Evolutionary conservation across 2,797 vertebrate species (phyloP).

Genomic region (Amphiprion clarkii): DNA sequence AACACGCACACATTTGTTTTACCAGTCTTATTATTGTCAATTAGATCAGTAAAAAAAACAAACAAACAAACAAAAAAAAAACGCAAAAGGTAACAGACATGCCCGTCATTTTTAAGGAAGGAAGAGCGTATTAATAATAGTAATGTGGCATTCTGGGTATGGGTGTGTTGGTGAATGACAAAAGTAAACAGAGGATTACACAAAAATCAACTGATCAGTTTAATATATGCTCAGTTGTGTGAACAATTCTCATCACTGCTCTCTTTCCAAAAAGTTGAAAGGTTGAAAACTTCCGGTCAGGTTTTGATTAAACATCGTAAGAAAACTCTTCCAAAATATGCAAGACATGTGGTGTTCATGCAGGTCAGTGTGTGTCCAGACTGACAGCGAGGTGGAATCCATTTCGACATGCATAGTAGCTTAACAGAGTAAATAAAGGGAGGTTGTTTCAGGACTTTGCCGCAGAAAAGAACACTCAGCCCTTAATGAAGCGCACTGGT

Average conservation of each 20-base stretch:
- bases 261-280: neutral
- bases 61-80: no score
- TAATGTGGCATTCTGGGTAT: neutral
- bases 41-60: no score
- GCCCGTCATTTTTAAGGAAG: constrained; percentile 8
- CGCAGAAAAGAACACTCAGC: neutral
- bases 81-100: neutral
- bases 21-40: no score
- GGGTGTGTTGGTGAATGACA: neutral
- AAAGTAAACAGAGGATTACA: neutral
- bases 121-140: neutral
- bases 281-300: neutral
- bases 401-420: neutral
- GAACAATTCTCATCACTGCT: neutral
- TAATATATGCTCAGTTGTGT: neutral
- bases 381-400: neutral
- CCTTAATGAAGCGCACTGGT: no score
- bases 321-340: constrained; percentile 6
- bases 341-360: constrained; percentile 1
- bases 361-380: neutral
- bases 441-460: neutral
- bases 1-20: neutral
- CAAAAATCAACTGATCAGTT: neutral
- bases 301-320: neutral
- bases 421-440: neutral